These are phyloP conservation scores for Papilio polytes DNA, from an alignment of 1,140 invertebrate species.

Conservation along the genomic window DNA sequence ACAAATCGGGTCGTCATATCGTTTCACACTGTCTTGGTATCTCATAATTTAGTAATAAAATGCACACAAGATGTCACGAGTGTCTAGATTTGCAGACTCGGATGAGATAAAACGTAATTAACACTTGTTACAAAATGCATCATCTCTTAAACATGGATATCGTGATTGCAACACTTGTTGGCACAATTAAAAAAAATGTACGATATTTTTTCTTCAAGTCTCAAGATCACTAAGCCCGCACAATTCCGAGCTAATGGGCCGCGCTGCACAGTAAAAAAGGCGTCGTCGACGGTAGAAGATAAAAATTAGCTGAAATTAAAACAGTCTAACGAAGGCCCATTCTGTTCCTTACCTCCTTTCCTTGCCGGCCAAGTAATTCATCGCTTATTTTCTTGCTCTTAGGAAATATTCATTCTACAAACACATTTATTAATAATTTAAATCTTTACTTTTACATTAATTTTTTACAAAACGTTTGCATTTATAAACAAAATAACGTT, in stretches of 20 bases:
- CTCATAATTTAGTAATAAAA: not conserved
- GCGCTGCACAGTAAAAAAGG: constrained; percentile 71
- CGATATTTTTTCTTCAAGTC: constrained; percentile 49
- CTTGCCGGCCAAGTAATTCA: constrained; percentile 51
- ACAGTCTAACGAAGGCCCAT: constrained; percentile 80
- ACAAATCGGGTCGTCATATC: not conserved
- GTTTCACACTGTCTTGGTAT: not conserved
- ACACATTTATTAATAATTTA: not conserved
- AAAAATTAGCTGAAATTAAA: constrained; percentile 83
- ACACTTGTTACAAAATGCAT: too few species aligned
- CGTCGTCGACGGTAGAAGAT: constrained; percentile 63
- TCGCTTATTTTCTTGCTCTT: constrained; percentile 52
- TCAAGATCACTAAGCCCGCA: constrained; percentile 50
- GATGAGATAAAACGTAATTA: too few species aligned
- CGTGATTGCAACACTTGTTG: too few species aligned
- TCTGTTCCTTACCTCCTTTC: constrained; percentile 56
- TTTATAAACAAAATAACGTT: too few species aligned
- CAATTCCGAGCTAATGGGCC: constrained; percentile 66
- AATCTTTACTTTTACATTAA: too few species aligned
- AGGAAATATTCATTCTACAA: constrained; percentile 32
- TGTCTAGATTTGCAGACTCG: not conserved
- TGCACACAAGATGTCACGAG: not conserved
- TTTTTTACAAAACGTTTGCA: too few species aligned
- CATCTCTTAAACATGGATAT: too few species aligned
- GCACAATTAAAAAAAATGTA: not conserved